Conservation (phyloP, 2,113 vertebrate species). For the human (Homo sapiens) region GRCh38 chr5:88044001-88044500, state of each 20-base stretch:
- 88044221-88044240: slow-evolving; percentile 55
- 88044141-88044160: slow-evolving; percentile 18
- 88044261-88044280: slow-evolving; percentile 47
- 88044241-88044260: slow-evolving; percentile 67
- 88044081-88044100: slow-evolving; percentile 48
- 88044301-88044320: slow-evolving; percentile 37
- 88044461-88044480: neutral
- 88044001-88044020: slow-evolving; percentile 49
- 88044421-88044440: neutral
- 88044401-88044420: neutral
- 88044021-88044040: slow-evolving; percentile 27
- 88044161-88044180: slow-evolving; percentile 51
- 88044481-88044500: neutral
- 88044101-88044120: slow-evolving; percentile 66
- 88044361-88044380: slow-evolving; percentile 35
- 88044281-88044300: slow-evolving; percentile 51
- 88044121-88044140: slow-evolving; percentile 26
- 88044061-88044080: neutral
- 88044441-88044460: neutral
- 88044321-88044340: slow-evolving; percentile 50
- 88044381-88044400: slow-evolving; percentile 40
- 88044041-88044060: slow-evolving; percentile 48
- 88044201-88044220: slow-evolving; percentile 59
- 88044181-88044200: slow-evolving; percentile 72
- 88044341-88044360: neutral